Conservation (phyloP, 2,113 vertebrate genomes). For the Colinus virginianus region DNA sequence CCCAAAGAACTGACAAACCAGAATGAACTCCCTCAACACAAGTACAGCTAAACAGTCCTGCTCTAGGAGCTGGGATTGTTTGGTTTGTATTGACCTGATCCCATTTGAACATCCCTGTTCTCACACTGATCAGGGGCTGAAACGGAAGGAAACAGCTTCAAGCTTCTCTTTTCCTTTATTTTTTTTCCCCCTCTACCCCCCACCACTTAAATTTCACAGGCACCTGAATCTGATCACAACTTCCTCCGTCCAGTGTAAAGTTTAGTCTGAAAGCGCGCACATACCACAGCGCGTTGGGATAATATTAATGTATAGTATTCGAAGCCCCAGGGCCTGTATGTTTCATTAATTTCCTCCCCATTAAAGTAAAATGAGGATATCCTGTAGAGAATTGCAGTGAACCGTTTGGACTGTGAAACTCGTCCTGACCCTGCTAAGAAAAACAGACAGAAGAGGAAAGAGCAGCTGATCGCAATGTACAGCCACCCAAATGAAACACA, state of each 20-base stretch:
- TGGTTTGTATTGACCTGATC: conserved; percentile 47
- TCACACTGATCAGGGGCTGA: conserved; percentile 64
- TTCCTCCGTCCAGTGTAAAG: conserved; percentile 76
- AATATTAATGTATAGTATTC: conserved; percentile 81
- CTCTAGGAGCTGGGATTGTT: not conserved
- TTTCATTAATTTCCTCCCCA: conserved; percentile 83
- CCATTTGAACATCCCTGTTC: conserved; percentile 56
- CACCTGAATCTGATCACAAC: conserved; percentile 79
- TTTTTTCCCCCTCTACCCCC: not conserved
- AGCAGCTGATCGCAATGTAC: conserved; percentile 70
- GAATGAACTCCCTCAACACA: not conserved
- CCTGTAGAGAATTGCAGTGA: conserved; percentile 82
- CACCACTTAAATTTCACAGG: conserved; percentile 74
- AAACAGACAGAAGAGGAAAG: conserved; percentile 74
- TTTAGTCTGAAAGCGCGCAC: conserved; percentile 72
- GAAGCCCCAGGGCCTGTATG: conserved; percentile 78
- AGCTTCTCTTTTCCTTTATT: conserved; percentile 60
- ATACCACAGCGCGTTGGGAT: conserved; percentile 76
- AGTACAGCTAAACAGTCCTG: not conserved
- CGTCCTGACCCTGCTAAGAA: conserved; percentile 78
- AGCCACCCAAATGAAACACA: conserved; percentile 68
- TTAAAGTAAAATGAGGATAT: conserved; percentile 82
- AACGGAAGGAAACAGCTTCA: conserved; percentile 73
- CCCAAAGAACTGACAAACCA: not conserved
- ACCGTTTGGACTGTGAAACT: conserved; percentile 77